Evolutionary conservation across 2,888 invertebrate genomes (phyloP), one percentile per base, ranked within the genome.

Genomic region (Philhelius pedissequus): DNA sequence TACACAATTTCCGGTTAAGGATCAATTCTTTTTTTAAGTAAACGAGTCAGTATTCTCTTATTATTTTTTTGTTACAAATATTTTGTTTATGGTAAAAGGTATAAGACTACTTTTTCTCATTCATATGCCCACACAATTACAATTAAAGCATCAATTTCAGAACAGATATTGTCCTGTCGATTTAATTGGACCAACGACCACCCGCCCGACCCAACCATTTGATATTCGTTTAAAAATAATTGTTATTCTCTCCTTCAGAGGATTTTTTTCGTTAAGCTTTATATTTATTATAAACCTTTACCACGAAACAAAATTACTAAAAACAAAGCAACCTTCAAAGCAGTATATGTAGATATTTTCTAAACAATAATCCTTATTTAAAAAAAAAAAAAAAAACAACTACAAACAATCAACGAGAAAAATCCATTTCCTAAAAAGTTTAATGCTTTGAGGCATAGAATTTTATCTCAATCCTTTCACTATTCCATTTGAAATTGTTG

Each of bases 401-500:
- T 20, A 18, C 20, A 25, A 5, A 25, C 8, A 64, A n/a, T 64
- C 48, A 62, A 9, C 48, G 45, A 22, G 32, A 48, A 64, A 64
- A 64, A 64, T 64, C 64, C 40, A 64, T 64, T 48, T 48, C 32
- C 64, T 3, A 11, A 18, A 64, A 64, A 35, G 18, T 64, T 70
- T 56, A 64, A 77, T 48, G 54, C 54, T 68, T 38, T 40, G 40
- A 64, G 50, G 70, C 77, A 70, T 70, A 70, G 60, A 77, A 54
- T 77, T 70, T 62, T 77, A 70, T 77, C 70, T 35, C 32, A 62
- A 32, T 27, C 50, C 69, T 60, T 60, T 76, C 27, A 43, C 38
- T 69, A 76, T 62, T 62, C 32, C 62, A 62, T 62, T 56, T 30
- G 32, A 54, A 58, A 62, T 77, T 54, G 69, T 5, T 77, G 20